Base-by-base conservation (phyloP, 2,113 vertebrate species). In the Ia io region DNA sequence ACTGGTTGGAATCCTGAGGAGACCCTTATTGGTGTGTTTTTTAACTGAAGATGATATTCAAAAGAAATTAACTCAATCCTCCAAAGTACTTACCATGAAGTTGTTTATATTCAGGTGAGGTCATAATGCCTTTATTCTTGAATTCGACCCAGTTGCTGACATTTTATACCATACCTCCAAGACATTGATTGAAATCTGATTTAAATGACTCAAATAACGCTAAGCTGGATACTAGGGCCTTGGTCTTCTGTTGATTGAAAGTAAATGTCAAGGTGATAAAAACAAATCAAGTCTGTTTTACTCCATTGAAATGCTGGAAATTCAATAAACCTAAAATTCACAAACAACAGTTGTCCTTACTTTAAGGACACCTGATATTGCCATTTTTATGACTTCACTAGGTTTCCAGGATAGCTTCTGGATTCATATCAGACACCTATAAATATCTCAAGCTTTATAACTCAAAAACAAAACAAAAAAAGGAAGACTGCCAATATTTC, bases 211-310 rank as follows among this genome's bases (percentile, higher is more conserved):
- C 90, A 84, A 32, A 12, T 84, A 80, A 93, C 65, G 30, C 44
- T 83, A 82, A 84, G 22, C 42, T 65, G 20, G 49, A 69, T 74
- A 77, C 94, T 40, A 70, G 49, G 3, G 9, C 25, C 2, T 17
- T 77, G 6, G 37, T 95, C 67, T 93, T 76, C n/a, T 74, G 32
- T 51, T 92, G 90, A 95, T 44, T 90, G 69, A 96, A 96, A 96
- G 32, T 94, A 95, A 97, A 97, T 96, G 89, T 96, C 95, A 96
- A 88, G 10, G 69, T 90, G 76, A 82, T 97, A 88, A 96, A 77
- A 90, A 35, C 40, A 30, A 88, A 37, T 89, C 44, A 93, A 90
- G 11, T 96, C 92, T 90, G 13, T 65, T 95, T 97, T 37, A 56
- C 20, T 92, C 32, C 25, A 49, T 35, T 93, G 83, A 97, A 96